Conservation (phyloP, 2,888 invertebrate genomes). For the Thymelicus acteon region DNA sequence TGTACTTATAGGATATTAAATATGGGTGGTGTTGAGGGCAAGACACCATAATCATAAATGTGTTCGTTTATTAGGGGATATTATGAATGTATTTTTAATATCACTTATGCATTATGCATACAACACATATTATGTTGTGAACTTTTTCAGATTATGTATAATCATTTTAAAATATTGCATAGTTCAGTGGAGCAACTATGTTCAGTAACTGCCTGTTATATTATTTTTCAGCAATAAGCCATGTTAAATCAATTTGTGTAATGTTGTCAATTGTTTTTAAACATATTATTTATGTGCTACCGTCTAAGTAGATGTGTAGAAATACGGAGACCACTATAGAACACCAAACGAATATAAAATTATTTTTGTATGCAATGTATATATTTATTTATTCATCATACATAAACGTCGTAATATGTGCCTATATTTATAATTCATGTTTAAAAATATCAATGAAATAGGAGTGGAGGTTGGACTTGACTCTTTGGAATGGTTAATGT, state of each 20-base stretch:
- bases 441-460: not conserved
- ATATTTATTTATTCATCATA: constrained; percentile 7
- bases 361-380: not conserved
- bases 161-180: not conserved
- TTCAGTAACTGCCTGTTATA: not conserved
- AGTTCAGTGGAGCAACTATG: not conserved
- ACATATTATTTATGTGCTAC: not conserved
- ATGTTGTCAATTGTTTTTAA: not conserved
- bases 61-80: not conserved
- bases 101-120: no score
- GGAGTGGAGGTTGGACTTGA: not conserved
- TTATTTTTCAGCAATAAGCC: not conserved
- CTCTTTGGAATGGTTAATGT: not conserved
- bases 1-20: constrained; percentile 17
- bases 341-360: constrained; percentile 6
- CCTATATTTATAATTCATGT: constrained; percentile 18
- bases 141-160: not conserved
- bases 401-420: constrained; percentile 15
- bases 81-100: not conserved
- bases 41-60: not conserved
- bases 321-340: not conserved
- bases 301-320: not conserved
- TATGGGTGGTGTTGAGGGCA: constrained; percentile 4
- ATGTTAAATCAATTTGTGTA: not conserved
- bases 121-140: no score